phyloP scores from a whole-genome alignment of 1,140 invertebrate genomes.

The Dysdera silvatica region DNA sequence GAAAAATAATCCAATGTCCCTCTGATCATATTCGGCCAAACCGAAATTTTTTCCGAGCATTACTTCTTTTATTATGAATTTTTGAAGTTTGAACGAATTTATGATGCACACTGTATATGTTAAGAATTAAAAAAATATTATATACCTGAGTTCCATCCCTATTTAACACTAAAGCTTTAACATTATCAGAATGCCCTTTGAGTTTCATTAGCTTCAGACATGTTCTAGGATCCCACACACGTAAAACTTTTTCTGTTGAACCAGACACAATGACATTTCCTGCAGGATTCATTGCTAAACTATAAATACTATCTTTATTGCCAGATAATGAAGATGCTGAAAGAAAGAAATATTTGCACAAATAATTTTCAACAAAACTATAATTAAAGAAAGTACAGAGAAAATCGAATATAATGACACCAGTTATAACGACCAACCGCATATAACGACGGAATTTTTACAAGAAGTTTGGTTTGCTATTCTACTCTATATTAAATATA shows the following conservation, averaged over 20 bases:
- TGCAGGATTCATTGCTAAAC: constrained; percentile 93
- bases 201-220: constrained; percentile 94
- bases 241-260: constrained; percentile 88
- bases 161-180: constrained; percentile 88
- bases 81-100: neutral
- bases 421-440: too few relatives aligned
- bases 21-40: too few relatives aligned
- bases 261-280: constrained; percentile 94
- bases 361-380: too few relatives aligned
- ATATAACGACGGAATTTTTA: too few relatives aligned
- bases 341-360: constrained; percentile 38
- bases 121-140: too few relatives aligned
- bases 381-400: too few relatives aligned
- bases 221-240: constrained; percentile 94
- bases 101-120: neutral
- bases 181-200: constrained; percentile 95
- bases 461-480: too few relatives aligned
- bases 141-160: constrained; percentile 70
- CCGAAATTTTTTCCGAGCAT: too few relatives aligned
- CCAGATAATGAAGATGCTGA: constrained; percentile 87
- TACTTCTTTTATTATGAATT: too few relatives aligned
- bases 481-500: too few relatives aligned
- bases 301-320: constrained; percentile 98
- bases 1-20: too few relatives aligned
- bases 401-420: too few relatives aligned